Evolutionary conservation across 2,888 invertebrate species (phyloP).

Genomic region (Latrodectus elegans): DNA sequence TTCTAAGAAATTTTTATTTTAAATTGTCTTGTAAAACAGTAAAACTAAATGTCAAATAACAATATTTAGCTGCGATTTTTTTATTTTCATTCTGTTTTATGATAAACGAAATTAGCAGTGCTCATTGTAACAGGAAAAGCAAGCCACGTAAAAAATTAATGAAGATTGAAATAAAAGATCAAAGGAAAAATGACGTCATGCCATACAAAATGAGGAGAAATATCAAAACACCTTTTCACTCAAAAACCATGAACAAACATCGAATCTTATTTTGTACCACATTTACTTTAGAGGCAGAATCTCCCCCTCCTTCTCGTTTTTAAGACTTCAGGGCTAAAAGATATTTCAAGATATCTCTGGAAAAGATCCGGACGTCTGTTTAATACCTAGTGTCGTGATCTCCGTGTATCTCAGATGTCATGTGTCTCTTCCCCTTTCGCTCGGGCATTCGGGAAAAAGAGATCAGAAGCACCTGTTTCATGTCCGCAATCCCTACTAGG

Average conservation of each 20-base stretch:
- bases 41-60: too few relatives aligned
- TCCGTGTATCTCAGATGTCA: not conserved
- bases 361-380: not conserved
- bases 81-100: too few relatives aligned
- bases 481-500: slow-evolving; percentile 3
- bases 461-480: slow-evolving; percentile 42
- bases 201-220: too few relatives aligned
- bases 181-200: too few relatives aligned
- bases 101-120: too few relatives aligned
- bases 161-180: too few relatives aligned
- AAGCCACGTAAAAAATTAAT: too few relatives aligned
- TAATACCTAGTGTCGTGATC: not conserved
- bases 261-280: not conserved
- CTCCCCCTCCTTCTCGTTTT: not conserved
- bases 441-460: not conserved
- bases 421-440: not conserved
- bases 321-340: not conserved
- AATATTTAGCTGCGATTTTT: too few relatives aligned
- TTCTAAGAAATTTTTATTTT: too few relatives aligned
- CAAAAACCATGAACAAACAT: not conserved
- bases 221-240: too few relatives aligned
- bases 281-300: not conserved
- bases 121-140: too few relatives aligned
- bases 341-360: not conserved
- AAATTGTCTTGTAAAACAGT: too few relatives aligned